Evolutionary conservation across 1,140 invertebrate genomes (phyloP).

Genomic region (Drosophila tsacasi): DNA sequence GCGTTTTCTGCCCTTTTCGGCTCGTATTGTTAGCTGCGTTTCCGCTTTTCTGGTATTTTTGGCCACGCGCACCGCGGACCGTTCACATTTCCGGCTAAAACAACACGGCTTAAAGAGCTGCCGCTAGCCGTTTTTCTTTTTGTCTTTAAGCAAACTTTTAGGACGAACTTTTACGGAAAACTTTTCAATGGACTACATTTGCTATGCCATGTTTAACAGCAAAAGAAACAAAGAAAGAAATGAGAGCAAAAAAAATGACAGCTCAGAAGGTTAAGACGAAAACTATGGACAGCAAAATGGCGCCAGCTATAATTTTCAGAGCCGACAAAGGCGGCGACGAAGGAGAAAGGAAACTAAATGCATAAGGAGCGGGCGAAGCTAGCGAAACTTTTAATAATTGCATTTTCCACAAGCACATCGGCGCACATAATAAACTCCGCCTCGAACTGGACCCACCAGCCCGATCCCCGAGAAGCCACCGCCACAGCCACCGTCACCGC

Average conservation of each 20-base stretch:
- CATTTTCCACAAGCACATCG: constrained; percentile 59
- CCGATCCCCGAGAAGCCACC: constrained; percentile 23
- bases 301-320: constrained; percentile 60
- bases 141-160: constrained; percentile 52
- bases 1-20: constrained; percentile 74
- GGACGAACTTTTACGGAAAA: constrained; percentile 29
- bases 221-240: constrained; percentile 17
- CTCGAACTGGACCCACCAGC: constrained; percentile 27
- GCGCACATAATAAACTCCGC: constrained; percentile 70
- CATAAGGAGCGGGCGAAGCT: constrained; percentile 43
- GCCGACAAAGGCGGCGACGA: constrained; percentile 39
- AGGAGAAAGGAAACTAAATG: constrained; percentile 18
- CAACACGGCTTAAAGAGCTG: constrained; percentile 19
- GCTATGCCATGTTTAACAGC: constrained; percentile 71
- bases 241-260: constrained; percentile 18
- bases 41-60: constrained; percentile 61
- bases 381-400: constrained; percentile 77
- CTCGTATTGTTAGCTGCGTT: constrained; percentile 73
- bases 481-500: constrained; percentile 3
- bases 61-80: constrained; percentile 19
- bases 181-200: constrained; percentile 69
- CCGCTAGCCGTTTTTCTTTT: neutral
- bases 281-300: constrained; percentile 58
- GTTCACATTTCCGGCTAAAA: constrained; percentile 53
- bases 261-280: constrained; percentile 30